These are phyloP conservation scores for Drosophila eohydei DNA, from an alignment of 2,888 invertebrate species.

Conservation along the genomic window DNA sequence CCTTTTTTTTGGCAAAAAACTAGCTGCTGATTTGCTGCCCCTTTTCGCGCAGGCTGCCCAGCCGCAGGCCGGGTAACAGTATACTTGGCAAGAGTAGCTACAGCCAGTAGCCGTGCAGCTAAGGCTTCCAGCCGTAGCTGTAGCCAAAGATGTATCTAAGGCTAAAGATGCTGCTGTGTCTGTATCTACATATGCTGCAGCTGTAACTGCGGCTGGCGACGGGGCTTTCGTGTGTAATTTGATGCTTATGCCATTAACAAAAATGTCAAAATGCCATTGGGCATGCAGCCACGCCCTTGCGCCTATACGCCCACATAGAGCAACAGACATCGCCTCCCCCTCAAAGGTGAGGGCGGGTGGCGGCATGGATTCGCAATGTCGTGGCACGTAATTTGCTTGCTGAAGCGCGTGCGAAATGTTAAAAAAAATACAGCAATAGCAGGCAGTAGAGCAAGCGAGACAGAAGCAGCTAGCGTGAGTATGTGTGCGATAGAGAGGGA, in stretches of 20 bases:
- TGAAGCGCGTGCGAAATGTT: conserved; percentile 58
- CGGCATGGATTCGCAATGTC: conserved; percentile 18
- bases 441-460: background rate
- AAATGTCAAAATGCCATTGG: conserved; percentile 79
- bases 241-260: conserved; percentile 77
- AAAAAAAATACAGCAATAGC: background rate
- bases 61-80: conserved; percentile 43
- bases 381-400: conserved; percentile 74
- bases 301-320: conserved; percentile 1
- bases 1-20: background rate
- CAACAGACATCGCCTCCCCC: background rate
- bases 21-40: conserved; percentile 2
- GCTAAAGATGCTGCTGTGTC: background rate
- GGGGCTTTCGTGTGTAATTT: conserved; percentile 65
- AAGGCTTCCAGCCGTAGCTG: background rate
- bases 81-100: conserved; percentile 17
- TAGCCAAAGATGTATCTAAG: conserved; percentile 1
- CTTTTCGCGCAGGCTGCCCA: conserved; percentile 8
- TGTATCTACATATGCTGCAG: background rate
- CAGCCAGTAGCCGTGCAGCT: background rate
- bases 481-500: background rate
- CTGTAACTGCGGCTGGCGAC: conserved; percentile 18
- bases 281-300: conserved; percentile 43
- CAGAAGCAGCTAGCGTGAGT: background rate
- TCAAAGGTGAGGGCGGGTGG: background rate